phyloP scores from a whole-genome alignment of 2,888 invertebrate genomes.

The Papilio demoleus region DNA sequence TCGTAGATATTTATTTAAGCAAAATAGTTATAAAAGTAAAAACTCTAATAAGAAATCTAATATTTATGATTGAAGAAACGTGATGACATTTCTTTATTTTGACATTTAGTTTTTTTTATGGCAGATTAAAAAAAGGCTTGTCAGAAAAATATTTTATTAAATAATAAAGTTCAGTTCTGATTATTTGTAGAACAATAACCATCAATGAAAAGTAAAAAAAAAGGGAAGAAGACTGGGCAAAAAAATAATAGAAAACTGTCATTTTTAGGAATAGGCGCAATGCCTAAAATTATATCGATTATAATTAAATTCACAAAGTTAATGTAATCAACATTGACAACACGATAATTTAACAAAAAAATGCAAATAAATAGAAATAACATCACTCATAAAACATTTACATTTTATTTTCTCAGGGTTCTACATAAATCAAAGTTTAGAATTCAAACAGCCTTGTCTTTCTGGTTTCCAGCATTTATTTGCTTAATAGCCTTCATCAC shows the following conservation, averaged over 20 bases:
- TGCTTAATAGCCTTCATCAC: conserved; percentile 92
- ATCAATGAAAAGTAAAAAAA: no score
- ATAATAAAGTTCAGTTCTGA: no score
- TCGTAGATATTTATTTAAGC: conserved; percentile 24
- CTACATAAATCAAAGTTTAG: background rate
- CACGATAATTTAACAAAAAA: no score
- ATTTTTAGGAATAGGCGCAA: background rate
- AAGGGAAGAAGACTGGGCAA: background rate
- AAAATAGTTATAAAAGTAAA: background rate
- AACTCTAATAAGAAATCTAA: background rate
- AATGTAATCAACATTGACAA: no score
- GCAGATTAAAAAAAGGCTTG: no score
- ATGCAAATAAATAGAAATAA: background rate
- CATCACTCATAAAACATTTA: background rate
- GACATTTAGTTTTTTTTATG: no score
- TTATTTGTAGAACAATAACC: no score
- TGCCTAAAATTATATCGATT: no score
- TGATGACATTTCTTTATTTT: no score
- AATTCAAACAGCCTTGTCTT: background rate
- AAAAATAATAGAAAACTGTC: background rate
- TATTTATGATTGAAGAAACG: no score
- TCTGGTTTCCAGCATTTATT: background rate
- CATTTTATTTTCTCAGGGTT: background rate
- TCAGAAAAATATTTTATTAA: no score
- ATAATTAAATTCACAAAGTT: no score